phyloP scores from a whole-genome alignment of 2,888 invertebrate species.

The Drosophila mimica region DNA sequence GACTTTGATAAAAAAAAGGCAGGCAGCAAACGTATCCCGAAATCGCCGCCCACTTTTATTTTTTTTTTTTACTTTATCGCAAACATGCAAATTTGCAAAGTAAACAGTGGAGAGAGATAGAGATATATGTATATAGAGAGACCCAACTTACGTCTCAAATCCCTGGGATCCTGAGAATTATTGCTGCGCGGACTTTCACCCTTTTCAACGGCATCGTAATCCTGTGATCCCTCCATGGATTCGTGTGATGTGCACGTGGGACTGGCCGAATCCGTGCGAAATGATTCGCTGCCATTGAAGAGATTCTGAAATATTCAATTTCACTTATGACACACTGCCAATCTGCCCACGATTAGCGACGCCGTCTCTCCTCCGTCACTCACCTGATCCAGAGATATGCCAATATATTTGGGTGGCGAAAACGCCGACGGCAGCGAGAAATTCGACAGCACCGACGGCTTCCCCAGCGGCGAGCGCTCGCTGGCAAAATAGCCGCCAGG shows the following conservation, averaged over 20 bases:
- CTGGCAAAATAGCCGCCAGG: conserved; percentile 84
- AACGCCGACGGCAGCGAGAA: conserved; percentile 90
- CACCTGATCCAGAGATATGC: conserved; percentile 85
- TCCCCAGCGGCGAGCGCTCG: conserved; percentile 86
- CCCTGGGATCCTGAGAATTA: conserved; percentile 85
- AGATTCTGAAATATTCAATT: conserved; percentile 81
- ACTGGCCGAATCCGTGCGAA: conserved; percentile 87
- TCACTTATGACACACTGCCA: conserved; percentile 73
- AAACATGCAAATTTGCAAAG: conserved; percentile 68
- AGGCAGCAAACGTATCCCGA: conserved; percentile 39
- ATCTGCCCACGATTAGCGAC: conserved; percentile 51
- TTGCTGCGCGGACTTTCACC: conserved; percentile 85
- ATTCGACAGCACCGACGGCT: conserved; percentile 87
- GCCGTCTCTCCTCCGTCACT: conserved; percentile 41
- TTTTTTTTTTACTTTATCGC: conserved; percentile 40
- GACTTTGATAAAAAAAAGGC: conserved; percentile 73
- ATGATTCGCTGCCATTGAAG: conserved; percentile 85
- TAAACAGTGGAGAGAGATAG: conserved; percentile 34
- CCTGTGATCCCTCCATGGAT: conserved; percentile 87
- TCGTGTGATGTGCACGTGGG: conserved; percentile 88
- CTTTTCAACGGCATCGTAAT: conserved; percentile 86
- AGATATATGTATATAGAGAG: not conserved
- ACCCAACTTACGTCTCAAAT: conserved; percentile 87
- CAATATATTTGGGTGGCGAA: conserved; percentile 89
- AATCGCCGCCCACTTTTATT: conserved; percentile 14